Evolutionary conservation across 2,888 invertebrate genomes (phyloP).

Genomic region (Aporophyla lueneburgensis): DNA sequence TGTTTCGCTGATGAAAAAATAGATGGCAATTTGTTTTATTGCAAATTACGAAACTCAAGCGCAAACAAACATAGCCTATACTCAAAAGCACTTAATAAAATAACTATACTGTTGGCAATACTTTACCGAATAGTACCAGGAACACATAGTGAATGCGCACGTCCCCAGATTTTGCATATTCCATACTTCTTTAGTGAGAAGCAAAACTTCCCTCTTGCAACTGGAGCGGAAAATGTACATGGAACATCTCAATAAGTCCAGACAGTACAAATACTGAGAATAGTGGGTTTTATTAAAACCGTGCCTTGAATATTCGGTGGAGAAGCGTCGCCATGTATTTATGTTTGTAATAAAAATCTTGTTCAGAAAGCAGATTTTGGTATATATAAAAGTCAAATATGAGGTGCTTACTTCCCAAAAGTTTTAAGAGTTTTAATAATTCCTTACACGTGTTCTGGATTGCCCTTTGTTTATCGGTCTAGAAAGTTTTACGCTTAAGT

Average conservation of each 20-base stretch:
- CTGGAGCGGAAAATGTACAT: constrained; percentile 42
- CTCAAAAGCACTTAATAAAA: constrained; percentile 6
- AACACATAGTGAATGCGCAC: constrained; percentile 38
- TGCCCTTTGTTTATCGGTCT: not conserved
- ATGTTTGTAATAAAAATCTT: constrained; percentile 49
- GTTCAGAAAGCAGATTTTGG: constrained; percentile 6
- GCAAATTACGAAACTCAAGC: not conserved
- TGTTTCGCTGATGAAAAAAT: not conserved
- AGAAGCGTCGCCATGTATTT: constrained; percentile 31
- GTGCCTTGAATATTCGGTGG: constrained; percentile 69
- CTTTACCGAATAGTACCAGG: constrained; percentile 31
- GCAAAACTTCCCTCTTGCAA: constrained; percentile 55
- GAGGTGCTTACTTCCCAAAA: not conserved
- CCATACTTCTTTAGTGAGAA: constrained; percentile 33
- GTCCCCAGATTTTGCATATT: constrained; percentile 57
- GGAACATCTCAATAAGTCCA: constrained; percentile 66
- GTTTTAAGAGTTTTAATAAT: not conserved
- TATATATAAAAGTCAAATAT: not conserved
- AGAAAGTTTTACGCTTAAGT: not conserved
- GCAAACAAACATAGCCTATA: not conserved
- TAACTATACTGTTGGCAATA: constrained; percentile 1
- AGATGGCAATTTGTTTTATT: not conserved
- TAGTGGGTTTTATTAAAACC: constrained; percentile 72
- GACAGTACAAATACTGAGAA: constrained; percentile 59
- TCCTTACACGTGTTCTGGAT: constrained; percentile 7